Base-by-base conservation (phyloP, 2,113 vertebrate genomes). In the Brachyistius frenatus region DNA sequence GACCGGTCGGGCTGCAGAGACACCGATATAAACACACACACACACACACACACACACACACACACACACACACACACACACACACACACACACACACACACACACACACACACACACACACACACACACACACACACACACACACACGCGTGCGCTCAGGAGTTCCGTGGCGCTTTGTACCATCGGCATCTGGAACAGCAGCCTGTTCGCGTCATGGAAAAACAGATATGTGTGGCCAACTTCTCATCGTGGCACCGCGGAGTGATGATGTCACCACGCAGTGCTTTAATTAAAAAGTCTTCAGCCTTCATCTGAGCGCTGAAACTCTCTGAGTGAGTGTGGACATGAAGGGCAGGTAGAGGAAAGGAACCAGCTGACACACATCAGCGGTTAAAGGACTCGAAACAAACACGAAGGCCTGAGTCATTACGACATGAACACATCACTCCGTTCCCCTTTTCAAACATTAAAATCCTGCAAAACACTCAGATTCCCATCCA, bases 181-280 rank as follows among this genome's bases (percentile, higher is more conserved):
- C 61, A 62, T 69, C 52, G 70, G 72, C 60, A 39, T 62, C 35
- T 32, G 0, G 1, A 66, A 47, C 72, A 66, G 64, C 58, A 76
- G 81, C 58, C 56, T 30, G 57, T 72, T 75, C 61, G 80, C 36
- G 49, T 58, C 77, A 87, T 80, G 86, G 86, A 86, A 90, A 89
- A 88, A 74, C 50, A 73, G 46, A 66, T 7, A 66, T 52, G 46
- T 78, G 76, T 62, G 77, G 57, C 72, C 65, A 47, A 52, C 47
- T 70, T 68, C 71, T 7, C 36, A 49, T 55, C 67, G 37, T 47
- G 35, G 49, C 64, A 70, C 73, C 63, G 46, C 64, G 61, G 16
- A 69, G 50, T 31, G 75, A 65, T 74, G 73, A 78, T 64, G 79
- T 81, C 64, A 77, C 13, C 31, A 46, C 6, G 1, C 9, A 55